These are phyloP conservation scores for Chymomyza procnemis DNA, from an alignment of 2,888 invertebrate species.

Conservation along the genomic window DNA sequence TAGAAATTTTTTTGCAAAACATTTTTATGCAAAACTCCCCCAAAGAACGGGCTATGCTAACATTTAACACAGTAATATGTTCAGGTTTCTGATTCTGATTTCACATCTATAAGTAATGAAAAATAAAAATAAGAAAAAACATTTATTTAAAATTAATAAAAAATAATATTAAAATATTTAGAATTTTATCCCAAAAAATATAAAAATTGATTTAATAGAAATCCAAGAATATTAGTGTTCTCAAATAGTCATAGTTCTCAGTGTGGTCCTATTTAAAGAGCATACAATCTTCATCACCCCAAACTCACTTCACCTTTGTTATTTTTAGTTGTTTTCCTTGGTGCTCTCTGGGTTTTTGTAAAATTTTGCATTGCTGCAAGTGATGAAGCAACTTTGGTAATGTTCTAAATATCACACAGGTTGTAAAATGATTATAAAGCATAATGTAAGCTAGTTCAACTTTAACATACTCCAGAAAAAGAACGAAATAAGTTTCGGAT, in stretches of 20 bases:
- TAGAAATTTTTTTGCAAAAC: no score
- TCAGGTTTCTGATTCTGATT: no score
- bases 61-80: no score
- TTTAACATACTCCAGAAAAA: neutral
- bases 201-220: no score
- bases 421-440: constrained; percentile 73
- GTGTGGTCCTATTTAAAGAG: neutral
- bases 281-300: neutral
- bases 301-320: neutral
- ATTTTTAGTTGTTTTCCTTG: neutral
- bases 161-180: no score
- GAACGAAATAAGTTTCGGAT: neutral
- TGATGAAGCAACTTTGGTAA: constrained; percentile 59
- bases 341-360: neutral
- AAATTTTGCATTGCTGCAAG: constrained; percentile 36
- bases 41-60: no score
- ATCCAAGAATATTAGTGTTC: no score
- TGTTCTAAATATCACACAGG: constrained; percentile 68
- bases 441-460: constrained; percentile 46
- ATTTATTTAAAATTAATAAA: no score
- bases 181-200: no score
- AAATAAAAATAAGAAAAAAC: no score
- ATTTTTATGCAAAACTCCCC: no score
- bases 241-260: neutral
- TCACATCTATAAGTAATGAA: no score